These are phyloP conservation scores for Lepus europaeus DNA, from an alignment of 2,113 vertebrate species.

Conservation along the genomic window DNA sequence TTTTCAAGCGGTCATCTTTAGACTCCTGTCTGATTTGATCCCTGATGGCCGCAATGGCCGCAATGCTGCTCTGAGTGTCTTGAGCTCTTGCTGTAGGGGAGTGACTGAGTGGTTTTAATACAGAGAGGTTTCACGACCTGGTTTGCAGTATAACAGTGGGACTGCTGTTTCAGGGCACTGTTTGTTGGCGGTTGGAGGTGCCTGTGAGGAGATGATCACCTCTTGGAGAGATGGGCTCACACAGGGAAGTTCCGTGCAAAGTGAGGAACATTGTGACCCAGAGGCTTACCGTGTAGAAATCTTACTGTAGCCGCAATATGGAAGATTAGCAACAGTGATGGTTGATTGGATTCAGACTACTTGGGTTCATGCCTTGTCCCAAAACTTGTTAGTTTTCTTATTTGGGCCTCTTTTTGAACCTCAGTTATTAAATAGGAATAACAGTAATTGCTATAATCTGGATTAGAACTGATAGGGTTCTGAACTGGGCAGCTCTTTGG, in stretches of 20 bases:
- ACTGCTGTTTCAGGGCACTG: not conserved
- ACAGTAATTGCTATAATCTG: not conserved
- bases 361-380: not conserved
- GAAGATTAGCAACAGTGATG: not conserved
- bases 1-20: not conserved
- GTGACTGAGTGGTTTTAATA: not conserved
- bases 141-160: not conserved
- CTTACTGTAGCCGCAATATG: not conserved
- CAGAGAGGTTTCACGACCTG: not conserved
- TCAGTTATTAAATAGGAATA: conserved; percentile 38
- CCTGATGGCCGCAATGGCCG: not conserved
- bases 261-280: not conserved
- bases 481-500: not conserved
- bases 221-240: not conserved
- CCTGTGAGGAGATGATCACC: not conserved
- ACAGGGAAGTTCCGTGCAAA: not conserved
- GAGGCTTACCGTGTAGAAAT: not conserved
- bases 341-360: conserved; percentile 31
- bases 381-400: not conserved
- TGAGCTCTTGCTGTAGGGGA: not conserved
- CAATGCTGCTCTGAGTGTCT: not conserved
- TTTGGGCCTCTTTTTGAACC: conserved; percentile 26
- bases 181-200: not conserved
- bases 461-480: not conserved
- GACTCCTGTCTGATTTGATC: not conserved